Conservation (phyloP, 2,797 vertebrate species). For the Myripristis jacobus region DNA sequence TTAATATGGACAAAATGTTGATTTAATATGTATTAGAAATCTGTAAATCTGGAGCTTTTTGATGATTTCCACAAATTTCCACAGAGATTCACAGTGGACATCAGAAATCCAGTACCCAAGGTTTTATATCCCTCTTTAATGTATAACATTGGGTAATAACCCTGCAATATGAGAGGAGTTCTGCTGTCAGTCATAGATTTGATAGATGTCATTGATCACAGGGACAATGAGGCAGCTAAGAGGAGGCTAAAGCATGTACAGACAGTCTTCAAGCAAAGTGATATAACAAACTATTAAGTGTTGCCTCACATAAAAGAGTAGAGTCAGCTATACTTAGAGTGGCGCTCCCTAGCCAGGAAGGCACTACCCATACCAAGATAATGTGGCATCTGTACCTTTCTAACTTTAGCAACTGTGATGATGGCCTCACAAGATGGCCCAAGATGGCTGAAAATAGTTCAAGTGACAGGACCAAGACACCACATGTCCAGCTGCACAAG, state of each 20-base stretch:
- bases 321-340: slow-evolving; percentile 2
- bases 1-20: too few relatives aligned
- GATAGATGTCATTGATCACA: background rate
- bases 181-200: slow-evolving; percentile 12
- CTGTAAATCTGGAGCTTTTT: too few relatives aligned
- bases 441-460: slow-evolving; percentile 69
- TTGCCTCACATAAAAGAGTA: slow-evolving; percentile 8
- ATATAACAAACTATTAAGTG: background rate
- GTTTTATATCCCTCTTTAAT: background rate
- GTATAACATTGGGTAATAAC: background rate
- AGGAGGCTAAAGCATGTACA: background rate
- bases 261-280: background rate
- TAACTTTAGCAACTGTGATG: slow-evolving; percentile 69
- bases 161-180: background rate
- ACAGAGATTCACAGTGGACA: too few relatives aligned
- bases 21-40: too few relatives aligned
- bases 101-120: background rate
- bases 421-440: slow-evolving; percentile 34
- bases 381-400: slow-evolving; percentile 47
- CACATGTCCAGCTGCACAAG: slow-evolving; percentile 23
- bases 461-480: slow-evolving; percentile 50
- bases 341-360: slow-evolving; percentile 1
- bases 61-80: too few relatives aligned
- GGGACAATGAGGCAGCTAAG: background rate
- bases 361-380: slow-evolving; percentile 26